Base-by-base conservation (phyloP, 2,113 vertebrate species). In the Zosterops pallidus region DNA sequence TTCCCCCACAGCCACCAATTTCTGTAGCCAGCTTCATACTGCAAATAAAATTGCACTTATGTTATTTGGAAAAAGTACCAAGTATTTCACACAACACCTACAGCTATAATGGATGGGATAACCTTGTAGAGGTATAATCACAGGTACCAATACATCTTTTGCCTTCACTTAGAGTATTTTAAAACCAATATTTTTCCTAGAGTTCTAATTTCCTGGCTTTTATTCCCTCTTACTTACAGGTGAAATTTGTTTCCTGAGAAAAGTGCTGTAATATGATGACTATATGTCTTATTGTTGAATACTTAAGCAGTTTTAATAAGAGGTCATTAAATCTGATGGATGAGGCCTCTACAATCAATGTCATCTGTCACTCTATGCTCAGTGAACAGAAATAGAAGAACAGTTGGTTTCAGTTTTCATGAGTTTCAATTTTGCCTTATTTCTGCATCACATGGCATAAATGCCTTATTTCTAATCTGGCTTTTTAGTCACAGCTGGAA, bases 351-450 rank as follows among this genome's bases (percentile, higher is more conserved):
- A 17, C 39, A 76, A 29, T 80, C 49, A 70, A 16, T 71, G 62
- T 94, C n/a, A 71, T 63, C 74, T 97, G 74, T 82, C 89, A 79
- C 49, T 90, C 50, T n/a, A 1, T 0, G 1, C 20, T 76, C 28
- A 79, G 11, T 33, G 72, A 89, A 72, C 67, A 44, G 49, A 86
- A 94, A 53, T 11, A 81, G 52, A 69, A 52, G 39, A 80, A 68
- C 56, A 71, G 53, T 62, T 94, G 74, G 9, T 84, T 94, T 95
- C 77, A 76, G 65, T 94, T 95, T 76, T 42, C 84, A 65, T 78
- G 83, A 87, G 49, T 83, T 87, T 87, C 57, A 79, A 14, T 0
- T 79, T 94, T 91, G 93, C 33, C 41, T 84, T 56, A 29, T 84
- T 96, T 91, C 62, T 69, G 37, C 52, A 79, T 95, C 65, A 92